These are phyloP conservation scores for Dendroctonus ponderosae DNA, from an alignment of 1,140 invertebrate species.

Conservation along the genomic window DNA sequence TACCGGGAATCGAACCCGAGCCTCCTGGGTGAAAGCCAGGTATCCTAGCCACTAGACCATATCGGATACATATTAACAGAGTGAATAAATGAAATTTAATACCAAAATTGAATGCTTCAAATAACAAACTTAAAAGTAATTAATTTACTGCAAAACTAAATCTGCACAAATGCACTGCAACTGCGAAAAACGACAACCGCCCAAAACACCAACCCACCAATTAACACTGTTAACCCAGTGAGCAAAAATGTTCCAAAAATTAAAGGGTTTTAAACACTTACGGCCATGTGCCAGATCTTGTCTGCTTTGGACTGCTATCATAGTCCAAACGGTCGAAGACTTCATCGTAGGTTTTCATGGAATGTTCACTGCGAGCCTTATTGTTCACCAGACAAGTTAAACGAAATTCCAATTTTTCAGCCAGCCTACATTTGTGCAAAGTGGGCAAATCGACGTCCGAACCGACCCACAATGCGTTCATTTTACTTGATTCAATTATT, in stretches of 20 bases:
- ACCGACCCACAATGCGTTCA: slow-evolving; percentile 58
- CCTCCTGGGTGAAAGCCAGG: slow-evolving; percentile 47
- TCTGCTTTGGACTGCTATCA: slow-evolving; percentile 46
- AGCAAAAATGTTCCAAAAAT: too few species aligned
- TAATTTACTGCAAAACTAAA: too few species aligned
- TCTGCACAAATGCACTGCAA: too few species aligned
- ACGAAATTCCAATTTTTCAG: slow-evolving; percentile 55
- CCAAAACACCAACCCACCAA: too few species aligned
- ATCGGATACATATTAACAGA: slow-evolving; percentile 33
- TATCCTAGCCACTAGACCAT: slow-evolving; percentile 49
- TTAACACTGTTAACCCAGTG: too few species aligned
- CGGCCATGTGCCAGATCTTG: slow-evolving; percentile 62
- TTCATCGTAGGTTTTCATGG: slow-evolving; percentile 31
- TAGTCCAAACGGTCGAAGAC: slow-evolving; percentile 10
- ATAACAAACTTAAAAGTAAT: too few species aligned
- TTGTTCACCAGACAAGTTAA: slow-evolving; percentile 50
- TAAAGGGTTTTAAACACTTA: slow-evolving; percentile 50
- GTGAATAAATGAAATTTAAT: too few species aligned
- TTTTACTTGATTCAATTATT: slow-evolving; percentile 27
- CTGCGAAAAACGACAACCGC: too few species aligned
- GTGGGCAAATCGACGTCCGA: slow-evolving; percentile 57
- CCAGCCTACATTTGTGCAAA: slow-evolving; percentile 52
- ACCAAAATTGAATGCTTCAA: too few species aligned
- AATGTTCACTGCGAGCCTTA: slow-evolving; percentile 38
- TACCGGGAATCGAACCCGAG: slow-evolving; percentile 48